Percentiles rank a stretch among this genome's conserved stretches.
Conservation (phyloP, 2,888 invertebrate genomes). For the Pecten maximus region DNA sequence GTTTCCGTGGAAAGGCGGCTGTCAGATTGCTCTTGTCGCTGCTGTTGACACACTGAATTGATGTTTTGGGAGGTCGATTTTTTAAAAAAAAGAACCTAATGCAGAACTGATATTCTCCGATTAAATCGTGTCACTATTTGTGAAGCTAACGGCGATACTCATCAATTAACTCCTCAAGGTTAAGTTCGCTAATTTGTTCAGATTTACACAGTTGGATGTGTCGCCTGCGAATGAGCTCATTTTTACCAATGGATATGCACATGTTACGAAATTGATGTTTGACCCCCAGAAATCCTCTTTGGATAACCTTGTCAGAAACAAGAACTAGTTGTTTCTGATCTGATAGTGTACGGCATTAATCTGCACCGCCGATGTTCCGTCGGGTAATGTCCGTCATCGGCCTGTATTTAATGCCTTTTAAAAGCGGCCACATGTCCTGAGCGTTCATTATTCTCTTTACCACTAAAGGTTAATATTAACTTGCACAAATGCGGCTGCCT, state of each 20-base stretch:
- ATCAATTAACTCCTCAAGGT: constrained; percentile 2
- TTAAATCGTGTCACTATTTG: constrained; percentile 25
- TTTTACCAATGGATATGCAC: background rate
- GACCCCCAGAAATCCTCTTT: constrained; percentile 14
- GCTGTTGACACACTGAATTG: constrained; percentile 25
- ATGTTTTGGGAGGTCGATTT: constrained; percentile 35
- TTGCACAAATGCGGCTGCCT: background rate
- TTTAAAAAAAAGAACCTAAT: constrained; percentile 7
- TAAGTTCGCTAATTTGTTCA: constrained; percentile 18
- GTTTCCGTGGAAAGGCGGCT: background rate
- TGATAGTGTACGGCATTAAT: background rate
- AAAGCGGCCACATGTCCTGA: background rate
- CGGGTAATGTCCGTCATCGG: background rate
- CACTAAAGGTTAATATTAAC: background rate
- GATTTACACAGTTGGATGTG: background rate
- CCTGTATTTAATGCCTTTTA: background rate
- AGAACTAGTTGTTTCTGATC: background rate
- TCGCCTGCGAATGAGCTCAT: background rate
- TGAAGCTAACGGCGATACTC: constrained; percentile 30
- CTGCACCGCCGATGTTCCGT: background rate
- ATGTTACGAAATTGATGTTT: background rate
- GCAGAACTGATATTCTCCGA: constrained; percentile 22
- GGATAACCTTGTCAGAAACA: background rate
- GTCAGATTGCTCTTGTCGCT: constrained; percentile 29
- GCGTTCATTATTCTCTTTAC: too few relatives aligned